Evolutionary conservation across 2,888 invertebrate species (phyloP).

Genomic region (Brassicogethes aeneus): DNA sequence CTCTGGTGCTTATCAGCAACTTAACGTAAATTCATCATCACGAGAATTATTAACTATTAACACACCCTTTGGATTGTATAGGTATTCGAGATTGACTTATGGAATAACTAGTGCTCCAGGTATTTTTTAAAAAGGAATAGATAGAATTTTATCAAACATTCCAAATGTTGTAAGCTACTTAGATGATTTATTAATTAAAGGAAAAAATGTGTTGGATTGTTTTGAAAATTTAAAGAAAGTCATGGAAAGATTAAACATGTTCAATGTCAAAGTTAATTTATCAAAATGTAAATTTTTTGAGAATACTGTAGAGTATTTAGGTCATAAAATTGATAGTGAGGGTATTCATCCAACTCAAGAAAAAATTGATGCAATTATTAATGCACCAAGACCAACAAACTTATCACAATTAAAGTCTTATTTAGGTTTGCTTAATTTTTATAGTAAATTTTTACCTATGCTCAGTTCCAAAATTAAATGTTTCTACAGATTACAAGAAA

Average conservation of each 20-base stretch:
- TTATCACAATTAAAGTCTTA: too few species aligned
- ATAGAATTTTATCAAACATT: slow-evolving; percentile 9
- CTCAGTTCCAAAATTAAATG: slow-evolving; percentile 9
- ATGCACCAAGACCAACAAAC: slow-evolving; percentile 11
- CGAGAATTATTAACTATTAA: slow-evolving; percentile 23
- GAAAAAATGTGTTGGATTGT: slow-evolving; percentile 4
- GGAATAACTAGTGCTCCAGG: slow-evolving; percentile 20
- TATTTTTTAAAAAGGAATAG: slow-evolving; percentile 17
- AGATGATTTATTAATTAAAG: slow-evolving; percentile 19
- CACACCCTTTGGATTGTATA: slow-evolving; percentile 22
- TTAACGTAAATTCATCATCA: slow-evolving; percentile 13
- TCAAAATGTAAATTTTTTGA: too few species aligned
- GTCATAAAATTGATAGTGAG: slow-evolving; percentile 8
- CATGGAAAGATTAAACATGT: slow-evolving; percentile 11
- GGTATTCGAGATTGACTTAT: slow-evolving; percentile 19
- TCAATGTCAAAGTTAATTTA: slow-evolving; percentile 18
- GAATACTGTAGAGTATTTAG: slow-evolving; percentile 16
- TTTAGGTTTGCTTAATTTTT: slow-evolving; percentile 17
- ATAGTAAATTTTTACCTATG: slow-evolving; percentile 15
- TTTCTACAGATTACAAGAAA: slow-evolving; percentile 11
- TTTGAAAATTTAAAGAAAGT: slow-evolving; percentile 9
- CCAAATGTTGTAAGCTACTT: slow-evolving; percentile 11
- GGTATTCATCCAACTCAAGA: slow-evolving; percentile 25
- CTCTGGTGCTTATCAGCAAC: too few species aligned
- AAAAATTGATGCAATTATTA: slow-evolving; percentile 9